phyloP scores from a whole-genome alignment of 2,888 invertebrate species.

The Drosophila pseudotalamancana region DNA sequence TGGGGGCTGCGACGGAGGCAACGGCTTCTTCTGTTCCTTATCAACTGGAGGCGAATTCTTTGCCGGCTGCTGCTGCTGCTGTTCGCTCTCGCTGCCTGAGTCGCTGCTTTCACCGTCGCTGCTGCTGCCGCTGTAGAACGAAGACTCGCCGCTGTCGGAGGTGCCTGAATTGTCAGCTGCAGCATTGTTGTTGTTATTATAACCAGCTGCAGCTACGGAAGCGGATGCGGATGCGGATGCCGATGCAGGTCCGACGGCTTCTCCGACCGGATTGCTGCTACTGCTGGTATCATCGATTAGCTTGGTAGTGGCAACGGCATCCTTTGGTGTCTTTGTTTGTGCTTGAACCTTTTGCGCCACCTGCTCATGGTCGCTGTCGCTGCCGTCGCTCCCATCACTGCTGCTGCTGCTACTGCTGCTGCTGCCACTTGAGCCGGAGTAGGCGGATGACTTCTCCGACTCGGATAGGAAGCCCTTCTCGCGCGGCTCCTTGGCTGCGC shows the following conservation, averaged over 20 bases:
- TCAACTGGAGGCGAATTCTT: constrained; percentile 6
- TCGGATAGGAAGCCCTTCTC: constrained; percentile 88
- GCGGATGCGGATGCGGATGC: too few relatives aligned
- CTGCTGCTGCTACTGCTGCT: constrained; percentile 74
- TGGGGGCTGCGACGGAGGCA: constrained; percentile 16
- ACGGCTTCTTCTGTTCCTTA: background rate
- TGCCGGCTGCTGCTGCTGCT: background rate
- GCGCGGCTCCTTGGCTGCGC: constrained; percentile 56
- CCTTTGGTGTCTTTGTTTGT: constrained; percentile 31
- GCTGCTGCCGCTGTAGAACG: constrained; percentile 65
- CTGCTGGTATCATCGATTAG: constrained; percentile 32
- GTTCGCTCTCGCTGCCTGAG: constrained; percentile 29
- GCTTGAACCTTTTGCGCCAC: constrained; percentile 14
- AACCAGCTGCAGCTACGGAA: too few relatives aligned
- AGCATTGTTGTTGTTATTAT: constrained; percentile 44
- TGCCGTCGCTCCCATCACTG: constrained; percentile 23
- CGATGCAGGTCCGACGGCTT: too few relatives aligned
- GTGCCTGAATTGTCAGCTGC: constrained; percentile 65
- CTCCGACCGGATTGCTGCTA: constrained; percentile 4
- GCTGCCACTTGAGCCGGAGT: constrained; percentile 76
- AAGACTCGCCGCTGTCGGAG: constrained; percentile 78
- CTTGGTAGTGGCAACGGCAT: constrained; percentile 3
- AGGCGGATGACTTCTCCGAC: constrained; percentile 82
- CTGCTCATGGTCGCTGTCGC: constrained; percentile 21
- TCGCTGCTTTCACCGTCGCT: constrained; percentile 47